These are phyloP conservation scores for Empidonax traillii DNA, from an alignment of 2,113 vertebrate genomes.

Conservation along the genomic window DNA sequence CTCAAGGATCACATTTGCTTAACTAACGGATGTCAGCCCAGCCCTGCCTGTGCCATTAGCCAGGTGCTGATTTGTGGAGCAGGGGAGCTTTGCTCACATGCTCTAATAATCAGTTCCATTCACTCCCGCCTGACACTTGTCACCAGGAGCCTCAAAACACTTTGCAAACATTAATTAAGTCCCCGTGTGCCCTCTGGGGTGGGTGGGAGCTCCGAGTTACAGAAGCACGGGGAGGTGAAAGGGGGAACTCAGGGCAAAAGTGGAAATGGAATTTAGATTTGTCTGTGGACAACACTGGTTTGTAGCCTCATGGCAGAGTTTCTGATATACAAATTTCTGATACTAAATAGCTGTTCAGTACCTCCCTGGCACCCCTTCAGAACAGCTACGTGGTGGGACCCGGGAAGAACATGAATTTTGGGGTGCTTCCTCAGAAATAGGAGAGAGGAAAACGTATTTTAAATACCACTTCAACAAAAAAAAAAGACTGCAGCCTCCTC, in stretches of 20 bases:
- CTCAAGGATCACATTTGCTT: conserved; percentile 25
- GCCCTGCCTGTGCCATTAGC: conserved; percentile 9
- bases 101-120: conserved; percentile 29
- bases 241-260: neutral
- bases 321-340: rapidly evolving
- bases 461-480: neutral
- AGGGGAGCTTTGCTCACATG: conserved; percentile 16
- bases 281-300: neutral
- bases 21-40: conserved; percentile 43
- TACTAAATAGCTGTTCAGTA: neutral
- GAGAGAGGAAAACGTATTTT: neutral
- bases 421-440: neutral
- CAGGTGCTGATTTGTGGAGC: conserved; percentile 51
- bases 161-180: conserved; percentile 41
- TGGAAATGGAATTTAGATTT: neutral
- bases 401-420: neutral
- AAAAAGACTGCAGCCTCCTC: neutral
- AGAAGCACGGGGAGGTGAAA: neutral
- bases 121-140: neutral
- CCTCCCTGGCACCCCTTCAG: neutral
- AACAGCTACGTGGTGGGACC: neutral
- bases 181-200: neutral
- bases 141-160: conserved; percentile 30
- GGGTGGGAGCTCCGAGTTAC: neutral
- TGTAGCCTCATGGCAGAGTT: neutral